A percentile compares a stretch with the other conserved stretches of the same genome.
Evolutionary conservation across 92 coral and sea anemone genomes (phyloP).

Genomic region (Epizoanthus ramosus): DNA sequence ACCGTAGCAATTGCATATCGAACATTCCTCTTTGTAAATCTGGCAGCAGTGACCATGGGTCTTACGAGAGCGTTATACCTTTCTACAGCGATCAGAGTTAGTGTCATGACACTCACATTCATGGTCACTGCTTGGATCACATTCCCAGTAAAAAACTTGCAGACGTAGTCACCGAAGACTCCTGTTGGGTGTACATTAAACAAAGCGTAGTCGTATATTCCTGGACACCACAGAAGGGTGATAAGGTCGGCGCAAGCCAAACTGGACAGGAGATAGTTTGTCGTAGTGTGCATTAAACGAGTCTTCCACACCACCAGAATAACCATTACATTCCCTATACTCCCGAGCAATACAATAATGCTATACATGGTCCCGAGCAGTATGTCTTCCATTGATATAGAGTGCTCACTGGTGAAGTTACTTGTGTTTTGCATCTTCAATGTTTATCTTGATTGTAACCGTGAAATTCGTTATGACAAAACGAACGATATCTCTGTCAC

Average conservation of each 20-base stretch:
- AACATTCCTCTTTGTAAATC: constrained; percentile 11
- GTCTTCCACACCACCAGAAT: constrained; percentile 40
- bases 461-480: neutral
- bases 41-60: constrained; percentile 34
- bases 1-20: constrained; percentile 1
- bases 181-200: constrained; percentile 32
- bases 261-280: constrained; percentile 56
- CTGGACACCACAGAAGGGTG: constrained; percentile 55
- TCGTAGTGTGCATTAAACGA: constrained; percentile 53
- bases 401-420: neutral
- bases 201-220: constrained; percentile 51
- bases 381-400: constrained; percentile 34
- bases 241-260: constrained; percentile 55
- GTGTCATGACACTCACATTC: constrained; percentile 40
- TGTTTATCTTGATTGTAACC: neutral
- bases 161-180: constrained; percentile 41
- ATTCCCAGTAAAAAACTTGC: constrained; percentile 61
- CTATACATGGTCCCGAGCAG: constrained; percentile 42
- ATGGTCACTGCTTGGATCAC: constrained; percentile 56
- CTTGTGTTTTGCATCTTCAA: constrained; percentile 1
- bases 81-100: constrained; percentile 51
- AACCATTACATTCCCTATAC: constrained; percentile 49
- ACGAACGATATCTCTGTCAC: neutral
- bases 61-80: constrained; percentile 56
- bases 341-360: constrained; percentile 37